A percentile compares a stretch with the other conserved stretches of the same genome.
phyloP scores from a whole-genome alignment of 2,113 vertebrate genomes.

The Seriola aureovittata region DNA sequence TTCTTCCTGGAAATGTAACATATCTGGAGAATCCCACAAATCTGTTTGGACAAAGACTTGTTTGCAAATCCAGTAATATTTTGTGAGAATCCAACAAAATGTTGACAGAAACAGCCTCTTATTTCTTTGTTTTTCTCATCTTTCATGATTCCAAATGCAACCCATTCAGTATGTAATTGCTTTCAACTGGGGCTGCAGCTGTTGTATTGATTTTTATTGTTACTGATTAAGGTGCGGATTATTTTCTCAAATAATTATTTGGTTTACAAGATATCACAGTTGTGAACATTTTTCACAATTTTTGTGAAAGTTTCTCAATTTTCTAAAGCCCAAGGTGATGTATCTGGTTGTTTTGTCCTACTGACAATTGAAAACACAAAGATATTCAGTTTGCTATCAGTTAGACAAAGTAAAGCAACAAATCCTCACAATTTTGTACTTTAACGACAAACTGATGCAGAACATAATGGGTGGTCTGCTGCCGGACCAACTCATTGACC shows the following conservation, averaged over 20 bases:
- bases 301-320: not conserved
- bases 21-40: conserved; percentile 23
- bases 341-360: not conserved
- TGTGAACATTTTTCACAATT: not conserved
- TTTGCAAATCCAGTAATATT: conserved; percentile 7
- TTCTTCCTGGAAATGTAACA: conserved; percentile 5
- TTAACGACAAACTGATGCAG: not conserved
- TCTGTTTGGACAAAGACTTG: conserved; percentile 28
- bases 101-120: conserved; percentile 7
- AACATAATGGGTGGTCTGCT: not conserved
- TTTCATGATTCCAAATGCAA: not conserved
- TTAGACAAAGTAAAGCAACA: not conserved
- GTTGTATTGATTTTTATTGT: not conserved
- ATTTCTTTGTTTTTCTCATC: not conserved
- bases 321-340: not conserved
- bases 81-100: conserved; percentile 1
- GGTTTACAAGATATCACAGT: not conserved
- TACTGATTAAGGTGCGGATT: not conserved
- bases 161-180: not conserved
- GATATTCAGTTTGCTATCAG: not conserved
- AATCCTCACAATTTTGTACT: not conserved
- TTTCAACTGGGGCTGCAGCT: not conserved
- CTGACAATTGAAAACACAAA: not conserved
- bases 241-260: not conserved
- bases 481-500: not conserved